Base-by-base conservation (phyloP, 30 jellyfish, hydroid and myxozoan genomes). In the Mastigias papua region DNA sequence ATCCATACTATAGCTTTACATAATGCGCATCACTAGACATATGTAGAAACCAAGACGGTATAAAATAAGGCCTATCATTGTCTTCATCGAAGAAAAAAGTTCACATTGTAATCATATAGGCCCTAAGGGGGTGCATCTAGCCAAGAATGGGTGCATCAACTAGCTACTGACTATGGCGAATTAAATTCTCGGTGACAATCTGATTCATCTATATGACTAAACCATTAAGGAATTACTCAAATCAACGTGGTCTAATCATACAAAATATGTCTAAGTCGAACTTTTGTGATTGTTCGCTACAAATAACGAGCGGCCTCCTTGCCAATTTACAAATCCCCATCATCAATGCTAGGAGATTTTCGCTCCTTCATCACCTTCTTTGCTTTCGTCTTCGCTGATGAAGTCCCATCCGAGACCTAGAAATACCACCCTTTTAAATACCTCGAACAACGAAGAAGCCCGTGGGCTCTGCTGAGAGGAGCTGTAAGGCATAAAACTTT, bases 291-390 rank as follows among this genome's bases (percentile, higher is more conserved):
- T 11, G 23, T 23, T 51, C 67, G 67, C 21, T 11, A 63, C 23
- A 25, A 8, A 6, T 63, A 27, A 21, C 23, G 37, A 21, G 67
- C 5, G 27, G 25, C 7, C 25, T 6, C 74, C 21, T 19, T 21
- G 46, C 42, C 33, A 48, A 54, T 82, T 70, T 83, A 83, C 82
- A 83, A 83, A 73, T 83, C 92, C 5, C 92, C 92, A 34, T 83
- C 92, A 32, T 73, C 92, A 50, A 83, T 83, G 79, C 76, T 72
- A 5, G 76, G 62, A 15, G 75, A 22, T 8, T 30, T 63, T 20
- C 62, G 80, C 31, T 83, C 92, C 60, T 83, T 83, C 69, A 57
- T 17, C n/a, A n/a, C n/a, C 21, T 69, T 83, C 49, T 61, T 70
- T 20, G 77, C 34, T 29, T 51, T 83, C 17, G 72, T 20, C 22